Percentiles rank a stretch among this genome's conserved stretches.
phyloP scores from a whole-genome alignment of 2,888 invertebrate species.

The Drosophila putrida region DNA sequence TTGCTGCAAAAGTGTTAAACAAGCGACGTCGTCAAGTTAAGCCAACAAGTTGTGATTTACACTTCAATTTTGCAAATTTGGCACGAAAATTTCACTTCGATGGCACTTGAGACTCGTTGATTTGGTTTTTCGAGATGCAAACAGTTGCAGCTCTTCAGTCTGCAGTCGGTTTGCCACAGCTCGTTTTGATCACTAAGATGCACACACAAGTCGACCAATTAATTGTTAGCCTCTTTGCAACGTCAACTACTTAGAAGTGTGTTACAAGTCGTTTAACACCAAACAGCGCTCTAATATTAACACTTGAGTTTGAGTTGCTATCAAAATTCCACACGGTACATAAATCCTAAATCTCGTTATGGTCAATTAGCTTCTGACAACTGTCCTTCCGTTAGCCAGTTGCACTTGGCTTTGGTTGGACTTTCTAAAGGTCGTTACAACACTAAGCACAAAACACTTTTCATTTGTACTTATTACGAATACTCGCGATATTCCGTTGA shows the following conservation, averaged over 20 bases:
- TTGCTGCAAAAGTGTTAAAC: slow-evolving; percentile 62
- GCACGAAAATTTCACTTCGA: slow-evolving; percentile 57
- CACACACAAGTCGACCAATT: slow-evolving; percentile 57
- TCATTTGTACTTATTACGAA: slow-evolving; percentile 51
- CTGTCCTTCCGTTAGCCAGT: slow-evolving; percentile 44
- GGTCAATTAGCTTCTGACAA: slow-evolving; percentile 42
- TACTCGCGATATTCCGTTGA: slow-evolving; percentile 32
- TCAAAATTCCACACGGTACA: slow-evolving; percentile 20
- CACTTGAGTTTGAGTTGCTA: slow-evolving; percentile 30
- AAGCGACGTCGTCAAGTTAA: slow-evolving; percentile 56
- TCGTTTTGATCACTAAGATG: slow-evolving; percentile 45
- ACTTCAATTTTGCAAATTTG: slow-evolving; percentile 49
- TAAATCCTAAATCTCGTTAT: slow-evolving; percentile 48
- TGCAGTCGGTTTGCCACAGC: slow-evolving; percentile 18
- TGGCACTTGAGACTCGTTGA: slow-evolving; percentile 22
- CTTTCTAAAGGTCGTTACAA: slow-evolving; percentile 36
- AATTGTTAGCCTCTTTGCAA: slow-evolving; percentile 48
- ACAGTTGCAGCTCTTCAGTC: slow-evolving; percentile 17
- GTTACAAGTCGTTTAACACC: slow-evolving; percentile 35
- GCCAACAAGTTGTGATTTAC: slow-evolving; percentile 55
- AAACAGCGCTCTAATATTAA: slow-evolving; percentile 24
- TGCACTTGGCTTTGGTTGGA: slow-evolving; percentile 26
- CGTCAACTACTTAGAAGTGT: slow-evolving; percentile 14
- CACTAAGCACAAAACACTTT: slow-evolving; percentile 29
- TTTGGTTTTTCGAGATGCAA: slow-evolving; percentile 21